A percentile compares a stretch with the other conserved stretches of the same genome.
Conservation (phyloP, 2,113 vertebrate genomes). For the Micronisus gabar region DNA sequence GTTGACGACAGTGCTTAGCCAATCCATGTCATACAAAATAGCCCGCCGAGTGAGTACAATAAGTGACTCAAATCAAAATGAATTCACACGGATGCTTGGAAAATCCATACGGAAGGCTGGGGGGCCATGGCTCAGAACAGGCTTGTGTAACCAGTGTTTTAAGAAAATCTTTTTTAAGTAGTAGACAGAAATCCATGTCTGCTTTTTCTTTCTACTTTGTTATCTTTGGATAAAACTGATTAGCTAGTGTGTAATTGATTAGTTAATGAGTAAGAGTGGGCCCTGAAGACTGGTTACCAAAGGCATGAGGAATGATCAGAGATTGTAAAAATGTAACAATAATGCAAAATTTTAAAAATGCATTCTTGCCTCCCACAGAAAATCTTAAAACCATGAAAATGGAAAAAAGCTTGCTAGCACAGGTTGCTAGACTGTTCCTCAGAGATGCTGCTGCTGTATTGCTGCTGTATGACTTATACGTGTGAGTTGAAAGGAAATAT, state of each 20-base stretch:
- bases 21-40: background rate
- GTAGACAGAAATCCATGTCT: background rate
- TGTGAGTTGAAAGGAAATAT: conserved; percentile 15
- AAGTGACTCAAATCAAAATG: conserved; percentile 1
- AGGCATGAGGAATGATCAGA: background rate
- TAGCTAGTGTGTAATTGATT: background rate
- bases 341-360: background rate
- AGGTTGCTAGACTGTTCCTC: background rate
- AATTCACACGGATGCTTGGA: background rate
- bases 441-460: background rate
- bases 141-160: background rate
- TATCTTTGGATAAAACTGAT: conserved; percentile 9
- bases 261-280: conserved; percentile 9
- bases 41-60: background rate
- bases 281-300: background rate
- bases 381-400: background rate
- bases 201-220: background rate
- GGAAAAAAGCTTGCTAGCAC: background rate
- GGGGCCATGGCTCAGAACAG: background rate
- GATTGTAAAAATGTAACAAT: background rate
- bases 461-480: background rate
- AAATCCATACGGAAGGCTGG: background rate
- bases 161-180: background rate
- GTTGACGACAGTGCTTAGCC: background rate
- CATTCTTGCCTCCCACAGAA: background rate